Percentiles rank a stretch among this genome's conserved stretches.
Evolutionary conservation across 2,888 invertebrate species (phyloP).

Genomic region (Tinea semifulvella): DNA sequence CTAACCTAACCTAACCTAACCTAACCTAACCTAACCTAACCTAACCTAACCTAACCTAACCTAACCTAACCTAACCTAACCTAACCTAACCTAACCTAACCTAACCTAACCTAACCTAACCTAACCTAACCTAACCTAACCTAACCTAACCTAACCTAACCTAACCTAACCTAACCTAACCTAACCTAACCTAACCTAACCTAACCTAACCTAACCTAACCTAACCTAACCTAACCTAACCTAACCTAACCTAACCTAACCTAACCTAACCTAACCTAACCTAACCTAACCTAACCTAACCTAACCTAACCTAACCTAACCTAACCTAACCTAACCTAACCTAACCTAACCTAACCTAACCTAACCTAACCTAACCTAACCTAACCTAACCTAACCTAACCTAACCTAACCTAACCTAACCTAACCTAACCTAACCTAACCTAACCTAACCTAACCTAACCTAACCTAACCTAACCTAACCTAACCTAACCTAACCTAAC

Average conservation of each 20-base stretch:
- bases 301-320: slow-evolving; percentile 15
- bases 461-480: slow-evolving; percentile 15
- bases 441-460: slow-evolving; percentile 15
- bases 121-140: slow-evolving; percentile 6
- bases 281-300: slow-evolving; percentile 15
- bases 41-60: slow-evolving; percentile 10
- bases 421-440: slow-evolving; percentile 15
- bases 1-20: slow-evolving; percentile 10
- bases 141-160: slow-evolving; percentile 15
- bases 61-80: slow-evolving; percentile 5
- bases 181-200: slow-evolving; percentile 15
- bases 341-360: slow-evolving; percentile 15
- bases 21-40: slow-evolving; percentile 10
- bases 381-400: slow-evolving; percentile 15
- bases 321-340: slow-evolving; percentile 15
- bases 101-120: slow-evolving; percentile 10
- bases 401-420: slow-evolving; percentile 15
- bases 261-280: slow-evolving; percentile 15
- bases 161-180: slow-evolving; percentile 15
- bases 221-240: slow-evolving; percentile 15
- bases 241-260: slow-evolving; percentile 15
- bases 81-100: slow-evolving; percentile 11
- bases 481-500: slow-evolving; percentile 5
- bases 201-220: slow-evolving; percentile 15
- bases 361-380: slow-evolving; percentile 15